These are phyloP conservation scores for Ctenoplectra terminalis DNA, from an alignment of 1,140 invertebrate species.

Conservation along the genomic window DNA sequence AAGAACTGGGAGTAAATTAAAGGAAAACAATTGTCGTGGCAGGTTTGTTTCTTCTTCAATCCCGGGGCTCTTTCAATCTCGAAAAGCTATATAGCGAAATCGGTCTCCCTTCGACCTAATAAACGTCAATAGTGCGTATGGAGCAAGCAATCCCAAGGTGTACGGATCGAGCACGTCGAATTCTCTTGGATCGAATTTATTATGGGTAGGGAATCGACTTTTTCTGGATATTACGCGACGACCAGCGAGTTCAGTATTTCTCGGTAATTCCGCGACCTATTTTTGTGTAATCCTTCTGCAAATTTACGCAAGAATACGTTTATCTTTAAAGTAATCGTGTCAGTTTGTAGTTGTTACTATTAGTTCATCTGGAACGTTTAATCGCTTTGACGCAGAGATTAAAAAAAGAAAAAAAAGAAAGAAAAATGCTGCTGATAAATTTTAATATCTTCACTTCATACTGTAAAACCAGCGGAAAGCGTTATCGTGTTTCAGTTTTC, in stretches of 20 bases:
- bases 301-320: no score
- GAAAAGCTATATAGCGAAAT: constrained; percentile 1
- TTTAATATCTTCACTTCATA: no score
- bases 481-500: no score
- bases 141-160: neutral
- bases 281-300: no score
- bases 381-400: no score
- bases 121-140: constrained; percentile 42
- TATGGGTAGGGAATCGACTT: neutral
- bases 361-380: no score
- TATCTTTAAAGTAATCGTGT: no score
- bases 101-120: constrained; percentile 35
- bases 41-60: neutral
- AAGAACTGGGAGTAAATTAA: constrained; percentile 57
- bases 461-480: no score
- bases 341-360: no score
- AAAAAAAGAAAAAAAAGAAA: no score
- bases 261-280: neutral
- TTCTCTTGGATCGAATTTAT: constrained; percentile 19
- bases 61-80: constrained; percentile 32
- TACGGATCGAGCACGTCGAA: constrained; percentile 5
- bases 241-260: neutral
- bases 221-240: neutral
- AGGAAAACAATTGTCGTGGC: constrained; percentile 66
- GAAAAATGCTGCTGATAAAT: no score